A percentile compares a stretch with the other conserved stretches of the same genome.
These are phyloP conservation scores for Nebria salina DNA, from an alignment of 2,888 invertebrate species.

Conservation along the genomic window DNA sequence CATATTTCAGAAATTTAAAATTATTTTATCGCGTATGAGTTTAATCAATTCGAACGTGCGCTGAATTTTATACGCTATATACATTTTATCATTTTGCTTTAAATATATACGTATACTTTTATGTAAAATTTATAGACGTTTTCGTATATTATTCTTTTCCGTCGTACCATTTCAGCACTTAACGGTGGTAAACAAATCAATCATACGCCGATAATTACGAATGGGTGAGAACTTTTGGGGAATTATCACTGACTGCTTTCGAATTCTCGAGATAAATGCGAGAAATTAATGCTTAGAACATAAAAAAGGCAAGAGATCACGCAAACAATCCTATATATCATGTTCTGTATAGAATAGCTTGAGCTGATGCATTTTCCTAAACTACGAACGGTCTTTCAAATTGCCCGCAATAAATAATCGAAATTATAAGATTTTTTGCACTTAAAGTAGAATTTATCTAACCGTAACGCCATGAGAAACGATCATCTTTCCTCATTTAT, in stretches of 20 bases:
- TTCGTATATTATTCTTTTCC: no score
- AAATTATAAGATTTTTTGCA: not conserved
- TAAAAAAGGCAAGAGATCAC: not conserved
- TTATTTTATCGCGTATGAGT: not conserved
- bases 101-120: not conserved
- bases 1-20: not conserved
- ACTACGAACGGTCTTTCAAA: not conserved
- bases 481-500: no score
- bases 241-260: not conserved
- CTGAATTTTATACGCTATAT: not conserved
- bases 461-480: no score
- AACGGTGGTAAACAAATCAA: not conserved
- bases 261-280: not conserved
- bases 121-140: no score
- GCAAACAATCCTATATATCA: not conserved
- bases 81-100: not conserved
- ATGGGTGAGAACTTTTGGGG: not conserved
- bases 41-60: not conserved
- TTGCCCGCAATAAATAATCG: not conserved
- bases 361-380: no score
- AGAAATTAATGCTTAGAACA: not conserved
- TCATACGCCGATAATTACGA: not conserved
- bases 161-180: no score
- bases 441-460: not conserved
- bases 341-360: not conserved